Evolutionary conservation across 1,140 invertebrate genomes (phyloP).

Genomic region (Heterodera schachtii): DNA sequence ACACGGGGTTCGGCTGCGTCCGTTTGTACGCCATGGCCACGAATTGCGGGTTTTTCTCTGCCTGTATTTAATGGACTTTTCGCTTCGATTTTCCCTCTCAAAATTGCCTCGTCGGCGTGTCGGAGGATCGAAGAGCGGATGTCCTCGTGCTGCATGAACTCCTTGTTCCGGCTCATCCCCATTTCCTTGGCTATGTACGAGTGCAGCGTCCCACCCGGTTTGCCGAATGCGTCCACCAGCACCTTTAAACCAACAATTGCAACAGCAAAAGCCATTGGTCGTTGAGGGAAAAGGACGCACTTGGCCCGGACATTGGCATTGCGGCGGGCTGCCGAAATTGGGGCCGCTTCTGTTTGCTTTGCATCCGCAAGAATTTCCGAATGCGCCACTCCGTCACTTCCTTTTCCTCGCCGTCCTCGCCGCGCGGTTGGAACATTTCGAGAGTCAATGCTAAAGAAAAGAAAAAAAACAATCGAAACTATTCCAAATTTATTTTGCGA

Average conservation of each 20-base stretch:
- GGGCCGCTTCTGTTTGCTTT: constrained; percentile 88
- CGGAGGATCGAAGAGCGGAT: constrained; percentile 93
- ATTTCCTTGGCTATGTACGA: constrained; percentile 95
- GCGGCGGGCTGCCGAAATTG: constrained; percentile 86
- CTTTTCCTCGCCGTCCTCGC: constrained; percentile 71
- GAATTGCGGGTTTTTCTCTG: constrained; percentile 95
- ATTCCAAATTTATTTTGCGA: constrained; percentile 30
- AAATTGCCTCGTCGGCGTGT: constrained; percentile 80
- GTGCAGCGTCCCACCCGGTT: constrained; percentile 90
- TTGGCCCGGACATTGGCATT: constrained; percentile 83
- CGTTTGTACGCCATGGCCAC: constrained; percentile 85
- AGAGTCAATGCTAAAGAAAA: constrained; percentile 79
- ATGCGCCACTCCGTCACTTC: constrained; percentile 82
- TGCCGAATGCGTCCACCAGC: constrained; percentile 75
- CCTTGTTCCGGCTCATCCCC: constrained; percentile 82
- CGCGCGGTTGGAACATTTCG: constrained; percentile 79
- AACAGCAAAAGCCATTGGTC: neutral
- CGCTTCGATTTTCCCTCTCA: neutral
- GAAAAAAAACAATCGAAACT: constrained; percentile 17
- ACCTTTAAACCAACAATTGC: neutral
- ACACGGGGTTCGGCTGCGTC: constrained; percentile 67
- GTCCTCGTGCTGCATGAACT: constrained; percentile 88
- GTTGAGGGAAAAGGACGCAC: constrained; percentile 57
- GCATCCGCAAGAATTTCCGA: constrained; percentile 76
- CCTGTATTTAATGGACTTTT: constrained; percentile 66